Conservation (phyloP, 2,797 vertebrate genomes). For the Gallinago solitaria region DNA sequence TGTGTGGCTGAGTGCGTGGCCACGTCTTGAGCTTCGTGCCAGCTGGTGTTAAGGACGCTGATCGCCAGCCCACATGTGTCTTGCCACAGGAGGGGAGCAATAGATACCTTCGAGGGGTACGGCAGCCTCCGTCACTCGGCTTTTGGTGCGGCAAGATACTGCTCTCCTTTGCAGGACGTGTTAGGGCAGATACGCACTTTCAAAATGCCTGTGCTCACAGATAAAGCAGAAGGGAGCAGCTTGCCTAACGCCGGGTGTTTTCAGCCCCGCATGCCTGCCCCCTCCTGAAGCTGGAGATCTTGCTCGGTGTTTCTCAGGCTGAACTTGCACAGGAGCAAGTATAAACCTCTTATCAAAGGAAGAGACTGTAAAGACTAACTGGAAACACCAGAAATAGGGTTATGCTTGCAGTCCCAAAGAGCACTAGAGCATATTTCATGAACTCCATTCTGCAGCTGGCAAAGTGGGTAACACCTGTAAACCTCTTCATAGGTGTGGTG, state of each 20-base stretch:
- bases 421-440: fast-evolving
- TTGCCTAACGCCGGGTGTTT: not conserved
- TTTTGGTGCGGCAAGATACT: not conserved
- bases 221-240: slow-evolving; percentile 42
- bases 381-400: not conserved
- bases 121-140: not conserved
- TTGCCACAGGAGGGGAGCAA: fast-evolving
- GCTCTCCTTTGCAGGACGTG: not conserved
- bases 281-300: not conserved
- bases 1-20: not conserved
- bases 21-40: fast-evolving
- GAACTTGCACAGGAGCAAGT: not conserved
- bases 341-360: not conserved
- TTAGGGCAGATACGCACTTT: not conserved
- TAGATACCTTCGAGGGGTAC: not conserved
- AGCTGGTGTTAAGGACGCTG: fast-evolving
- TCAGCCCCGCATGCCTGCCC: not conserved
- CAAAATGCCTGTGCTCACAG: slow-evolving; percentile 25
- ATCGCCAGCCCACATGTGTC: not conserved
- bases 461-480: not conserved
- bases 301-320: not conserved
- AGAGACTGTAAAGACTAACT: not conserved
- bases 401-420: not conserved
- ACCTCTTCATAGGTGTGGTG: not conserved
- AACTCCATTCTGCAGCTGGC: not conserved